A percentile compares a stretch with the other conserved stretches of the same genome.
These are phyloP conservation scores for Epizoanthus ramosus DNA, from an alignment of 92 coral and sea anemone species.

Conservation along the genomic window DNA sequence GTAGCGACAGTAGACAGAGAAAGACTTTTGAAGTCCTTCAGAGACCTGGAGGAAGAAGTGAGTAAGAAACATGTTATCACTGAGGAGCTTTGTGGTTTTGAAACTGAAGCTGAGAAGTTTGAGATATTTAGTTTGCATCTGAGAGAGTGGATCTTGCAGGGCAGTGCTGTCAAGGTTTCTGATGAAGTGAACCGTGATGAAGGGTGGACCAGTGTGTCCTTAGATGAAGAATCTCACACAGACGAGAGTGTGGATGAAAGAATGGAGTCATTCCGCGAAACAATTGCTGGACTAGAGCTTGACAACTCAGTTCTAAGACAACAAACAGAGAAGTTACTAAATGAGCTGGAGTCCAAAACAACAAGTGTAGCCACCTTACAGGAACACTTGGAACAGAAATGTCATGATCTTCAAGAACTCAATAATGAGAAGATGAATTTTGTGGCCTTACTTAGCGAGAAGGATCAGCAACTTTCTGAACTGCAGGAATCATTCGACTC, in stretches of 20 bases:
- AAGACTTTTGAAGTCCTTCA: slow-evolving; percentile 56
- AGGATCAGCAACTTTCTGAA: slow-evolving; percentile 78
- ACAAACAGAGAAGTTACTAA: slow-evolving; percentile 67
- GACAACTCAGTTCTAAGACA: slow-evolving; percentile 78
- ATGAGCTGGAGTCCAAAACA: slow-evolving; percentile 67
- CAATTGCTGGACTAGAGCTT: slow-evolving; percentile 65
- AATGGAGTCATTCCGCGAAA: slow-evolving; percentile 47
- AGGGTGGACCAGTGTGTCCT: slow-evolving; percentile 37
- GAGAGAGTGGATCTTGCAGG: slow-evolving; percentile 61
- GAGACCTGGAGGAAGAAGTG: slow-evolving; percentile 52
- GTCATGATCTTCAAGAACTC: slow-evolving; percentile 58
- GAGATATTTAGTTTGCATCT: slow-evolving; percentile 56
- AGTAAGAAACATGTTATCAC: slow-evolving; percentile 23
- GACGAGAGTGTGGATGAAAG: slow-evolving; percentile 40
- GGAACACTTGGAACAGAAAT: slow-evolving; percentile 63
- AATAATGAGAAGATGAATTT: slow-evolving; percentile 59
- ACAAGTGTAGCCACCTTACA: slow-evolving; percentile 52
- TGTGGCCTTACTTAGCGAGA: slow-evolving; percentile 75
- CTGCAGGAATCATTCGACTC: slow-evolving; percentile 83
- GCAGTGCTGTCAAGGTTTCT: slow-evolving; percentile 14
- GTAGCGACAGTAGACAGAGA: slow-evolving; percentile 48
- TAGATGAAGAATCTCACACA: slow-evolving; percentile 58
- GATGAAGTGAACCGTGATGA: neutral
- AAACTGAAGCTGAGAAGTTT: slow-evolving; percentile 54
- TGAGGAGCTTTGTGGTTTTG: slow-evolving; percentile 49